Evolutionary conservation across 2,888 invertebrate genomes (phyloP).

Genomic region (Eristalis intricaria): DNA sequence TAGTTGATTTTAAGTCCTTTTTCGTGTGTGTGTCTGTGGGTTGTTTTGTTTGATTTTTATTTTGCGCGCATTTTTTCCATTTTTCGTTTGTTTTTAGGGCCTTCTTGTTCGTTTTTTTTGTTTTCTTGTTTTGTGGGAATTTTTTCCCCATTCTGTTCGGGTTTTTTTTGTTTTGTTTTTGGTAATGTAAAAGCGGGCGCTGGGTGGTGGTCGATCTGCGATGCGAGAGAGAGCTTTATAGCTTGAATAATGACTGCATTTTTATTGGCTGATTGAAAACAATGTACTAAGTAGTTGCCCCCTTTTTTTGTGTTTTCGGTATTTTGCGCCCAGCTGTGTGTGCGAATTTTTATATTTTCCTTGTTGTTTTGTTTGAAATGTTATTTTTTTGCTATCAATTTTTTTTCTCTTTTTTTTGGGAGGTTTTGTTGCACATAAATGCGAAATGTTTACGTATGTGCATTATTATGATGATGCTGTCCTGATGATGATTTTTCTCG

Average conservation of each 20-base stretch:
- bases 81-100: constrained; percentile 57
- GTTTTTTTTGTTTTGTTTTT: constrained; percentile 62
- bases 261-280: constrained; percentile 81
- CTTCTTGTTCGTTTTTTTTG: not conserved
- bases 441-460: constrained; percentile 79
- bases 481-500: constrained; percentile 29
- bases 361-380: constrained; percentile 55
- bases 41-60: constrained; percentile 71
- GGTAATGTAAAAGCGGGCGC: constrained; percentile 26
- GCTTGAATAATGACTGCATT: constrained; percentile 80
- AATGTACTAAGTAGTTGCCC: constrained; percentile 78
- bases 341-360: constrained; percentile 73
- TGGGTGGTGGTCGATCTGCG: constrained; percentile 68
- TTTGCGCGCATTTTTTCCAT: constrained; percentile 34
- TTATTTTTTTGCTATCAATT: constrained; percentile 19
- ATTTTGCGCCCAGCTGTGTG: constrained; percentile 66
- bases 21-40: constrained; percentile 60
- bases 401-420: constrained; percentile 65
- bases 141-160: constrained; percentile 27
- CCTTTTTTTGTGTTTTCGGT: constrained; percentile 75
- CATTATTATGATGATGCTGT: constrained; percentile 76
- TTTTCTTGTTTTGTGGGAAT: constrained; percentile 61
- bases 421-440: constrained; percentile 73
- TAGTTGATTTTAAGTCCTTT: constrained; percentile 66
- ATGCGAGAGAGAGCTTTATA: constrained; percentile 73